phyloP scores from a whole-genome alignment of 2,113 vertebrate genomes.

The Reinhardtius hippoglossoides region DNA sequence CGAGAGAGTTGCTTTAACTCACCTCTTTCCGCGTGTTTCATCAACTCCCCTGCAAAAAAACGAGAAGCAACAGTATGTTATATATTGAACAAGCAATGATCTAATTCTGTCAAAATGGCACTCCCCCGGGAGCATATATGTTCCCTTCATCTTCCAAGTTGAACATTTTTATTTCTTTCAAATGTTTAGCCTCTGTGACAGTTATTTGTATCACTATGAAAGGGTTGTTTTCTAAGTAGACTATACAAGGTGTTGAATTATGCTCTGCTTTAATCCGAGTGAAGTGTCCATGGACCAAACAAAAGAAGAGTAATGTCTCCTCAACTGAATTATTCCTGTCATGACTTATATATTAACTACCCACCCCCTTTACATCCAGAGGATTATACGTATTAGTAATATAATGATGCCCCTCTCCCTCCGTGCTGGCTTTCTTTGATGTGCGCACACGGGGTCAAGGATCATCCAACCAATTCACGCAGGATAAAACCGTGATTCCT shows the following conservation, averaged over 20 bases:
- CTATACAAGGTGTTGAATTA: conserved; percentile 57
- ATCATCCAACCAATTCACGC: conserved; percentile 60
- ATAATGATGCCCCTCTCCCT: conserved; percentile 62
- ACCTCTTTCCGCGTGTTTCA: conserved; percentile 65
- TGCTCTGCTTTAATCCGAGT: conserved; percentile 51
- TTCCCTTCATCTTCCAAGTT: conserved; percentile 60
- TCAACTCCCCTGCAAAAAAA: conserved; percentile 64
- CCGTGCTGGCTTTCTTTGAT: conserved; percentile 50
- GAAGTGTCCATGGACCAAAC: conserved; percentile 21
- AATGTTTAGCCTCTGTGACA: conserved; percentile 67
- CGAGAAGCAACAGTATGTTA: conserved; percentile 50
- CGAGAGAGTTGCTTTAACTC: conserved; percentile 40
- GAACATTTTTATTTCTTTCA: conserved; percentile 26
- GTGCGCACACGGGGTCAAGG: conserved; percentile 65
- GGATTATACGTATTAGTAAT: conserved; percentile 70
- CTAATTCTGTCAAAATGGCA: conserved; percentile 75
- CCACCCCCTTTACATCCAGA: conserved; percentile 65
- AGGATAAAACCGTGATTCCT: conserved; percentile 54
- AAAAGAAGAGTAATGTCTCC: conserved; percentile 53
- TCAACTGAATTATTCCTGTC: conserved; percentile 39
- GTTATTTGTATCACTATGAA: conserved; percentile 63
- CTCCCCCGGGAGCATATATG: conserved; percentile 54
- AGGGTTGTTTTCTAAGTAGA: conserved; percentile 54
- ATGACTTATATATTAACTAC: conserved; percentile 62
- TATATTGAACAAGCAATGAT: conserved; percentile 69